These are phyloP conservation scores for Saturnia pavonia DNA, from an alignment of 2,888 invertebrate genomes.

Conservation along the genomic window DNA sequence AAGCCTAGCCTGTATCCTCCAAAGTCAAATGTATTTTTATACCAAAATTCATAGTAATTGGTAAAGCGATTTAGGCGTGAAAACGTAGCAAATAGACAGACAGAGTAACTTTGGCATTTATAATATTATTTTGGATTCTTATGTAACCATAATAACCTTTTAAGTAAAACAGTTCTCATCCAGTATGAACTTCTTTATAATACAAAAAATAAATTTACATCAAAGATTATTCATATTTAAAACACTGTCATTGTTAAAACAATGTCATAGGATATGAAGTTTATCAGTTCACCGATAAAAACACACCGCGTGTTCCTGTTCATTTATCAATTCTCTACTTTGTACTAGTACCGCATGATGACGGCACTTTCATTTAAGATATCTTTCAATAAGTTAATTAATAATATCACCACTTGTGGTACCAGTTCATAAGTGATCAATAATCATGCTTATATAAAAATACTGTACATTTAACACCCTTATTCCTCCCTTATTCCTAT, in stretches of 20 bases:
- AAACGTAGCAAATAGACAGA: too few relatives aligned
- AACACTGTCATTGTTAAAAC: neutral
- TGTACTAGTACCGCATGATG: conserved; percentile 8
- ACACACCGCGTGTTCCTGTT: conserved; percentile 14
- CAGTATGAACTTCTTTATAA: neutral
- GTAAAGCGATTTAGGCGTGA: too few relatives aligned
- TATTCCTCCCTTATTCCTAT: too few relatives aligned
- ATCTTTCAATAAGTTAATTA: neutral
- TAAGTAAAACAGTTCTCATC: neutral
- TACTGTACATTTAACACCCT: too few relatives aligned
- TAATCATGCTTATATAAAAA: too few relatives aligned
- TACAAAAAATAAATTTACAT: neutral
- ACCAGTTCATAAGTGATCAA: neutral
- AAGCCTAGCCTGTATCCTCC: too few relatives aligned
- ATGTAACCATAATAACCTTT: neutral
- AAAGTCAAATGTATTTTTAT: too few relatives aligned
- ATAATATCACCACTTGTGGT: neutral
- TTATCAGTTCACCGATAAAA: conserved; percentile 11
- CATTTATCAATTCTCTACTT: conserved; percentile 12
- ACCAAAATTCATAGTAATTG: too few relatives aligned
- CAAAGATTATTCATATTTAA: neutral
- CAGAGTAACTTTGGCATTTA: too few relatives aligned
- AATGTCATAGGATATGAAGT: neutral
- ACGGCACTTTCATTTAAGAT: neutral
- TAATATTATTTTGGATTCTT: too few relatives aligned